phyloP scores from a whole-genome alignment of 1,140 invertebrate genomes.

The Pteromalus puparum region DNA sequence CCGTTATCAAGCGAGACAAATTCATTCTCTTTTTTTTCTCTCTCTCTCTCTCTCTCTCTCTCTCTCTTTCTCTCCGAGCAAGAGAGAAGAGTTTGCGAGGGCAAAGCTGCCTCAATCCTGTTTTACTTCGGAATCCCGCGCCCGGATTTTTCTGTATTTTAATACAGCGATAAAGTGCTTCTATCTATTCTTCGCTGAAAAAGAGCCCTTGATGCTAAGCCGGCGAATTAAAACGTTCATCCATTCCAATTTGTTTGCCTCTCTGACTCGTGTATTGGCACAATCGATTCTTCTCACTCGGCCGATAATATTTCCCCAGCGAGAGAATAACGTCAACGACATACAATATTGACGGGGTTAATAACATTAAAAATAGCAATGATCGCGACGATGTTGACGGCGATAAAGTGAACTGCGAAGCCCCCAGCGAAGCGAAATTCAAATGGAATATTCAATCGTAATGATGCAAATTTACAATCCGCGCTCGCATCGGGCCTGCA shows the following conservation, averaged over 20 bases:
- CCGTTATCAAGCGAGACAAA: conserved; percentile 19
- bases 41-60: not conserved
- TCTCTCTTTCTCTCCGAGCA: not conserved
- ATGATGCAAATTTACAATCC: not conserved
- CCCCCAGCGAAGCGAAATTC: not conserved
- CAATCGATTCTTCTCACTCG: too few species aligned
- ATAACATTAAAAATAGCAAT: not conserved
- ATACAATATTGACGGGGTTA: not conserved
- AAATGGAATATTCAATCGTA: not conserved
- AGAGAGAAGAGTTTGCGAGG: not conserved
- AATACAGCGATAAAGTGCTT: not conserved
- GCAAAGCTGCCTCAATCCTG: conserved; percentile 7
- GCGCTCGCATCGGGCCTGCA: too few species aligned
- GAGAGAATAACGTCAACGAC: too few species aligned
- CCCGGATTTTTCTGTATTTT: not conserved
- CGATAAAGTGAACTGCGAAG: not conserved
- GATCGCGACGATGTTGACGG: not conserved
- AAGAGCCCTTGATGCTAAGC: not conserved
- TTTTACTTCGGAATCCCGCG: conserved; percentile 16
- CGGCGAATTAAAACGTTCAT: not conserved
- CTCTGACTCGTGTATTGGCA: too few species aligned
- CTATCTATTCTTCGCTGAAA: not conserved
- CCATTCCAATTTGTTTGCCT: not conserved
- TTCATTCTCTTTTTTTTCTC: conserved; percentile 32
- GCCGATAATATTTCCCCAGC: too few species aligned